These are phyloP conservation scores for Archaeoteleia sp. DNA, from an alignment of 2,888 invertebrate species.

Conservation along the genomic window DNA sequence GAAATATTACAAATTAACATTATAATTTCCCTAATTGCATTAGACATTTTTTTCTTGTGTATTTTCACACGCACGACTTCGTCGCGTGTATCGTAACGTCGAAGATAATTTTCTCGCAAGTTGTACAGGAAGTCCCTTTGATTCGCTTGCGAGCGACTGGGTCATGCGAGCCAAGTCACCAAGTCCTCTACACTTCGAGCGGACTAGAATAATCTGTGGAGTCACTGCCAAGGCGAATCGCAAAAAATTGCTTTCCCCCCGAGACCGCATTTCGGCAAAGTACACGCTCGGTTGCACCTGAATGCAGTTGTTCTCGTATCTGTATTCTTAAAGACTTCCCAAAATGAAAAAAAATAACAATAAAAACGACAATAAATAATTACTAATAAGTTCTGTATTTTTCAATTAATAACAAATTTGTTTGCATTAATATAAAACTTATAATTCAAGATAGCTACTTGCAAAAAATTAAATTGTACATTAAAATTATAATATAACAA, in stretches of 20 bases:
- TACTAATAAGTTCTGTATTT: no score
- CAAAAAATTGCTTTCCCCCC: slow-evolving; percentile 31
- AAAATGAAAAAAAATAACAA: no score
- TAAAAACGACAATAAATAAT: no score
- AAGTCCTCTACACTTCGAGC: slow-evolving; percentile 32
- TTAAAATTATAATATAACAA: no score
- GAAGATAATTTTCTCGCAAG: slow-evolving; percentile 6
- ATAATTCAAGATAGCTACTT: no score
- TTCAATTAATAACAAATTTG: no score
- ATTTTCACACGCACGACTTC: no score
- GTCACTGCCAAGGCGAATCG: slow-evolving; percentile 64
- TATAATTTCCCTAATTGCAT: no score
- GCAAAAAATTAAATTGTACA: no score
- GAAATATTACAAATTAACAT: no score
- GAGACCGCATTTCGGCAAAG: slow-evolving; percentile 29
- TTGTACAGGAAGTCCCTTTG: slow-evolving; percentile 38
- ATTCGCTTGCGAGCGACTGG: slow-evolving; percentile 35
- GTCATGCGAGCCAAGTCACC: slow-evolving; percentile 45
- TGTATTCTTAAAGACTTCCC: slow-evolving; percentile 24
- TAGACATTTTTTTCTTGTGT: no score
- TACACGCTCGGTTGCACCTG: slow-evolving; percentile 3
- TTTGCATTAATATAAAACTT: no score
- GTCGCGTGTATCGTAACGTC: background rate
- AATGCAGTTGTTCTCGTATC: slow-evolving; percentile 20
- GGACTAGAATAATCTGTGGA: slow-evolving; percentile 60